Evolutionary conservation across 2,797 vertebrate genomes (phyloP).

Genomic region (Epinephelus malabaricus): DNA sequence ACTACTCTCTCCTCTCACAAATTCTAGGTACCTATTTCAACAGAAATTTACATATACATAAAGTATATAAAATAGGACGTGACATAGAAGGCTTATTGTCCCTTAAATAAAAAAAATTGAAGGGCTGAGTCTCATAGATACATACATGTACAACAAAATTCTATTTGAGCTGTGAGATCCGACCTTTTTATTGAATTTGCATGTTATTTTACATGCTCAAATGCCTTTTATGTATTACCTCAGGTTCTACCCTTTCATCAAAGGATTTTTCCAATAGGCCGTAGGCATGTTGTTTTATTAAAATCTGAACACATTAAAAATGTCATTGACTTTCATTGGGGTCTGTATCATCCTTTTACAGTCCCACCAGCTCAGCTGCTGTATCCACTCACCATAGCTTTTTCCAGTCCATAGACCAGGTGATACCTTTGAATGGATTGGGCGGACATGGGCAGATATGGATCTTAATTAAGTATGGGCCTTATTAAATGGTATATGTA

Average conservation of each 20-base stretch:
- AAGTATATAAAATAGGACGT: no score
- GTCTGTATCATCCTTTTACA: constrained; percentile 30
- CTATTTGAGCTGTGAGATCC: constrained; percentile 3
- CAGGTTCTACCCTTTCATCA: constrained; percentile 9
- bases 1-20: no score
- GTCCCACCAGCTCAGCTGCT: constrained; percentile 27
- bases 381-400: background rate
- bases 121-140: no score
- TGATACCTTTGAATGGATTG: constrained; percentile 25
- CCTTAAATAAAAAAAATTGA: no score
- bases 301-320: constrained; percentile 39
- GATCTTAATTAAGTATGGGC: constrained; percentile 2
- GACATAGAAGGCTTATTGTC: no score
- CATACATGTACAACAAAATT: background rate
- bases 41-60: no score
- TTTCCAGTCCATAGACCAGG: constrained; percentile 18
- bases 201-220: constrained; percentile 25
- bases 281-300: constrained; percentile 30
- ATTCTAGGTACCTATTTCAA: no score
- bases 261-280: constrained; percentile 17
- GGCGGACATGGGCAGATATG: constrained; percentile 10
- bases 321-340: constrained; percentile 34
- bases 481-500: background rate
- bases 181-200: constrained; percentile 4
- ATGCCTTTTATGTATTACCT: constrained; percentile 12